Evolutionary conservation across 2,888 invertebrate genomes (phyloP), one percentile per base, ranked within the genome.

Genomic region (Leptarthrus brevirostris): DNA sequence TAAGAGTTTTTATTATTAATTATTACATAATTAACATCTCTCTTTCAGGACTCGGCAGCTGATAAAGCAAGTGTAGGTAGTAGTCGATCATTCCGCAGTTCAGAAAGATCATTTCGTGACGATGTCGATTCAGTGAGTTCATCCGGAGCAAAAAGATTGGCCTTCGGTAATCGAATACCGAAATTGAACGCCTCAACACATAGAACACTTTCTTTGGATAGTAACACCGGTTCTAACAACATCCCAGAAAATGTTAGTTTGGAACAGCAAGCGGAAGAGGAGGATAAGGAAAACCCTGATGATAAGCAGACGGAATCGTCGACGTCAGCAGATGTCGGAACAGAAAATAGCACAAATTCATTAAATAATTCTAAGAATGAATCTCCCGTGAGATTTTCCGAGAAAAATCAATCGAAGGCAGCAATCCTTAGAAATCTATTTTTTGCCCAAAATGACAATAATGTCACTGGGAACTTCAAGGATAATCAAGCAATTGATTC

Each of bases 51-150:
- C 61, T 74, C 76, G 30, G 75, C 75, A 61, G 78, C 79, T 16
- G 81, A 81, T 49, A 81, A 81, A 75, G 77, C 80, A 26, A 81
- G 81, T 74, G 77, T 81, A n/a, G 77, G 79, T 12, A 80, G 81
- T 58, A 78, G 78, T 74, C 79, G 79, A 44, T 80, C 80, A 74
- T 79, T 79, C 77, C 79, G 80, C 34, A 79, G 79, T 36, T 80
- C 80, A 12, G 80, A 80, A 72, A 76, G 79, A 72, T 79, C 79
- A 47, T 80, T 77, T 73, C 79, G 79, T 22, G 79, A 80, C 69
- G 80, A 80, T 47, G 34, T 78, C 16, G 80, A 80, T 73, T 52
- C 69, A 18, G 30, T 34, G 10, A 40, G 52, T n/a, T 69, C 71
- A 71, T 53, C 71, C n/a, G 22, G 74, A 10, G 69, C 77, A 16